Evolutionary conservation across 2,113 vertebrate species (phyloP), one percentile per base, ranked within the genome.

Genomic region (Serinus canaria): DNA sequence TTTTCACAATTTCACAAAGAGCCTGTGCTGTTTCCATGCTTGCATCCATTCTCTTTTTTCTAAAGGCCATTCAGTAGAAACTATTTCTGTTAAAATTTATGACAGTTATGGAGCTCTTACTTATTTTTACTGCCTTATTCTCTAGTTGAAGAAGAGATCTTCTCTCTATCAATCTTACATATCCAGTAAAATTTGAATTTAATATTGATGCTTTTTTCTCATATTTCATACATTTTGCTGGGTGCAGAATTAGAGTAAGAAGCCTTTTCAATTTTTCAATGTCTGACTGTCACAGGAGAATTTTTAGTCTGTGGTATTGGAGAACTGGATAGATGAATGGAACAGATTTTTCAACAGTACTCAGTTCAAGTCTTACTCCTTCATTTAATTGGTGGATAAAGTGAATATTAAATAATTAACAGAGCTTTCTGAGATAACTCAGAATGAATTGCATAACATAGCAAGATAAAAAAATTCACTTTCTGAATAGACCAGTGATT

Each of bases 361-460:
- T 86, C 37, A 35, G 31, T 84, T 93, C 31, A 68, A 21, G 20
- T 62, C 31, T 91, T 56, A 50, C 20, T 62, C 25, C 31, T 89
- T 72, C 50, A 31, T 56, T 89, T 94, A 76, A 60, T 46, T 89
- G 89, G 8, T 52, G 43, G 39, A 44, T 92, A 28, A 94, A 92
- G 49, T 81, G 64, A 56, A 49, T 68, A 72, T 70, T 94, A 84
- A 92, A 89, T 92, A 91, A 92, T 89, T 64, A 81, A 92, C 22
- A 53, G 31, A 84, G 35, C 25, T 81, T 91, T 63, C 35, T 66
- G 52, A 80, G 50, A 72, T 70, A 66, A 30, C 19, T 90, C 43
- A 59, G 59, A 55, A 63, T 52, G 27, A 86, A 67, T 24, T 74
- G 43, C 25, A 39, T 7, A 73, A 31, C 25, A 46, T 22, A 90